A percentile compares a stretch with the other conserved stretches of the same genome.
Evolutionary conservation across 2,113 vertebrate species (phyloP).

Genomic region (Caretta caretta): DNA sequence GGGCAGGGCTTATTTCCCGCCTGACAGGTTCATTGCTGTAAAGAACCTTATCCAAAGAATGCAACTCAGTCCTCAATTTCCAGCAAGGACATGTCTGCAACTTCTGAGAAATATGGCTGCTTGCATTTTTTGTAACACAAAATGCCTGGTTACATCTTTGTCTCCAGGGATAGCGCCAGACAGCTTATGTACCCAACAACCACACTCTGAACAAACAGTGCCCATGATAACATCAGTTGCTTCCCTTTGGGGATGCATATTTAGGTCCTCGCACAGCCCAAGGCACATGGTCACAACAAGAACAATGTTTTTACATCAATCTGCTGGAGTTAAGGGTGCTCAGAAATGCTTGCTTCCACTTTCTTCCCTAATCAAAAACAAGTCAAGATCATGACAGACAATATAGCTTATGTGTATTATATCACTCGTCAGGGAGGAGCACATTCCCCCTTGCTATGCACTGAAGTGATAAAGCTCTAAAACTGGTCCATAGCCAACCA

Average conservation of each 20-base stretch:
- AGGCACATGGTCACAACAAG: not conserved
- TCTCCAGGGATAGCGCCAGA: not conserved
- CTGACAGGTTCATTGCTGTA: not conserved
- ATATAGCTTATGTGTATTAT: not conserved
- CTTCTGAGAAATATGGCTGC: not conserved
- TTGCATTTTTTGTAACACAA: not conserved
- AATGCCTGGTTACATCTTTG: not conserved
- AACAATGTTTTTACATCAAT: not conserved
- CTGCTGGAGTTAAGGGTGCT: not conserved
- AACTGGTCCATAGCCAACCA: not conserved
- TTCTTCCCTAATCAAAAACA: not conserved
- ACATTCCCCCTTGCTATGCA: not conserved
- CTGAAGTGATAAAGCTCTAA: not conserved
- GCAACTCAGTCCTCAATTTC: not conserved
- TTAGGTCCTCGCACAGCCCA: not conserved
- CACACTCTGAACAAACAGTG: not conserved
- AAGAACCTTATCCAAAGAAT: not conserved
- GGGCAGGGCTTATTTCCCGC: not conserved
- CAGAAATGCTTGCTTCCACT: not conserved
- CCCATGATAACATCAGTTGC: not conserved
- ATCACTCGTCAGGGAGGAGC: not conserved
- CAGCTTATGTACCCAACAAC: not conserved
- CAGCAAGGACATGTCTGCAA: not conserved
- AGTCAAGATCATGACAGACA: not conserved
- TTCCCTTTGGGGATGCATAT: not conserved